Base-by-base conservation (phyloP, 2,797 vertebrate genomes). In the Pelodytes ibericus region DNA sequence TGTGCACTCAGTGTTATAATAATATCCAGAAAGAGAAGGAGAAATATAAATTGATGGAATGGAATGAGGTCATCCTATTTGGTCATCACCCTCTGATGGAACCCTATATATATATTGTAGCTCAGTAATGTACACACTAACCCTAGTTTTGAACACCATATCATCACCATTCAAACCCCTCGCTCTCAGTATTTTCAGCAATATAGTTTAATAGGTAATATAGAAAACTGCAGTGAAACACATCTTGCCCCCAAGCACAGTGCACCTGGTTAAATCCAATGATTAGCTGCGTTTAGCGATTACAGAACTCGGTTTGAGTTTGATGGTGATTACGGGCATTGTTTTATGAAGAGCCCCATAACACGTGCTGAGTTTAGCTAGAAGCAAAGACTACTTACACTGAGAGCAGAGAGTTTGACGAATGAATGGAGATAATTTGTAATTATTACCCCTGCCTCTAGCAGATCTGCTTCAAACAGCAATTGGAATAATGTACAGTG, bases 201-300 rank as follows among this genome's bases (percentile, higher is more conserved):
- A 51, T 63, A 63, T 63, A 51, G 24, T 60, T 27, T 22, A 41
- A n/a, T n/a, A n/a, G n/a, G n/a, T n/a, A n/a, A n/a, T n/a, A n/a
- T n/a, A 47, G 39, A 9, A 15, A 29, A 22, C 18, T 27, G 33
- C 22, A 22, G 8, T 36, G 20, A 18, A 62, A 62, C 33, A 36
- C 18, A 60, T 33, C 2, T 24, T 16, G 11, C 22, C 11, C 3
- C 30, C 7, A 18, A n/a, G 30, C 66, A 31, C 5, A 25, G 26
- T n/a, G 53, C 67, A 44, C 53, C 53, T 44, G 53, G 25, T 20
- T 41, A 47, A 60, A 44, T 2, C 31, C 20, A 22, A 53, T 26
- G 18, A 36, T 41, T 58, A 39, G 22, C 51, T 70, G 6, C n/a
- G 16, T 39, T 36, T 57, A 59, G 31, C 18, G 68, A 70, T 15